Evolutionary conservation across 2,888 invertebrate species (phyloP), one percentile per base, ranked within the genome.

Genomic region (Willowsia nigromaculata): DNA sequence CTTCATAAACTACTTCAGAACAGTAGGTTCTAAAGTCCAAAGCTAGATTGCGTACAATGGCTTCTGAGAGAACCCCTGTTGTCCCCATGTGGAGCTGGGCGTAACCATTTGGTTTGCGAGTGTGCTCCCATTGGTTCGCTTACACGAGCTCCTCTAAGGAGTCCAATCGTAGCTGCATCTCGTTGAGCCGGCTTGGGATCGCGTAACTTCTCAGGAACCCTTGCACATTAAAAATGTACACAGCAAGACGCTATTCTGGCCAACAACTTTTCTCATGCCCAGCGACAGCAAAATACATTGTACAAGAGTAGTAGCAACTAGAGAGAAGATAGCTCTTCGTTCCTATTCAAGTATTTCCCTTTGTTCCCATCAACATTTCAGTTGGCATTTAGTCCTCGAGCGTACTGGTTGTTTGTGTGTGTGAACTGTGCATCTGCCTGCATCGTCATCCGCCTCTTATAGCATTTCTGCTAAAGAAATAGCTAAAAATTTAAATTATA

Each of bases 371-470:
- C 82, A 88, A 59, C 88, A 83, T 88, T 88, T 88, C 87, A 88
- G 88, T 88, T 88, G 88, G 88, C 88, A 78, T 88, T 88, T 88
- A 83, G 88, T 88, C 88, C 59, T 83, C 88, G 78, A 83, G 83
- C 88, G 88, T 88, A 88, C 81, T 82, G 83, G 82, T 88, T 59
- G 80, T 85, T 80, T 80, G 87, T 81, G 87, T 22, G 84, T 27
- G 76, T 85, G 85, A 59, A 62, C 27, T 68, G 86, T 78, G 74
- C 74, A 68, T 83, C 59, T 25, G 50, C 30, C 40, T 37, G n/a
- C 25, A 18, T 3, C 68, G 37, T 68, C 33, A 37, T 18, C 37
- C 11, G 27, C 65, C 18, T 33, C 27, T 62, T 37, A 53, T 53
- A 22, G 40, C 43, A 40, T 71, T 71, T 71, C 40, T 76, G 7